These are phyloP conservation scores for Pipistrellus pipistrellus DNA, from an alignment of 2,797 vertebrate species.

Conservation along the genomic window DNA sequence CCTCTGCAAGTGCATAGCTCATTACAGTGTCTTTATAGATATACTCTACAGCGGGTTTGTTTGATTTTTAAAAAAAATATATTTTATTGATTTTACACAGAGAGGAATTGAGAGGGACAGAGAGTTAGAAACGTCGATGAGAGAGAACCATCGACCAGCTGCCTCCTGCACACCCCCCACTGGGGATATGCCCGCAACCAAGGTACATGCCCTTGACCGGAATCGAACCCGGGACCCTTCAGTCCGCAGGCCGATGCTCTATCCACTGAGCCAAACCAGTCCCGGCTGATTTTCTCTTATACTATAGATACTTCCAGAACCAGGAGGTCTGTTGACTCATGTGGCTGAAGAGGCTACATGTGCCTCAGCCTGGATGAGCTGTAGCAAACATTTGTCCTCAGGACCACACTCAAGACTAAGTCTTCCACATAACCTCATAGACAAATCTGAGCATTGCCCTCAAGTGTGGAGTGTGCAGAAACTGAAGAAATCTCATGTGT, in stretches of 20 bases:
- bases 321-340: neutral
- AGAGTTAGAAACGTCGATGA: no score
- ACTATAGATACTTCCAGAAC: neutral
- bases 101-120: no score
- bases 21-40: neutral
- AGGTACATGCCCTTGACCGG: no score
- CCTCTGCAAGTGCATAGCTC: neutral
- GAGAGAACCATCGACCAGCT: no score
- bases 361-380: neutral
- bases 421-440: neutral
- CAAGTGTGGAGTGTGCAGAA: neutral
- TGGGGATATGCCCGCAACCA: no score
- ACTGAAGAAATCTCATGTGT: neutral
- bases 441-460: neutral
- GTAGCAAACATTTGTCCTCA: neutral
- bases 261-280: no score
- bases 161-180: no score
- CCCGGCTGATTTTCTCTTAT: neutral
- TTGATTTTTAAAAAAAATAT: neutral
- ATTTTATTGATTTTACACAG: no score
- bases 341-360: neutral
- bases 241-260: no score
- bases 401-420: neutral
- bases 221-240: no score
- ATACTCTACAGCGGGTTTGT: neutral